Percentiles rank a stretch among this genome's conserved stretches.
Conservation (phyloP, 2,888 invertebrate species). For the Noctuana brunneofusca region DNA sequence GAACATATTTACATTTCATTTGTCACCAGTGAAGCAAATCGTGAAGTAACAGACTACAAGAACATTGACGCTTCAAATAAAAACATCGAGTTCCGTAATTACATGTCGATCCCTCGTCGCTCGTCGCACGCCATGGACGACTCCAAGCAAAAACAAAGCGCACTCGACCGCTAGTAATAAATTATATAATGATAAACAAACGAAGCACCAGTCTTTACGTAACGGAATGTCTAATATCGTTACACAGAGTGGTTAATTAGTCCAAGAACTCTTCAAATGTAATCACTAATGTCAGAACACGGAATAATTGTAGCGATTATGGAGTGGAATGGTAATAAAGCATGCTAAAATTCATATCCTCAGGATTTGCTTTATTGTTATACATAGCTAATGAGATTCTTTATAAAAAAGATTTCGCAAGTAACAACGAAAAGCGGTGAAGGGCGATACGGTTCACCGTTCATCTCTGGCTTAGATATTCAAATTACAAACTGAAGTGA, state of each 20-base stretch:
- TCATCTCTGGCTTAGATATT: slow-evolving; percentile 12
- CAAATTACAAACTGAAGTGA: slow-evolving; percentile 15
- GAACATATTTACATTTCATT: neutral
- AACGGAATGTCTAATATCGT: slow-evolving; percentile 49
- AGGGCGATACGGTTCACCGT: slow-evolving; percentile 32
- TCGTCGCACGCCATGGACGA: slow-evolving; percentile 17
- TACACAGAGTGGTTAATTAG: slow-evolving; percentile 60
- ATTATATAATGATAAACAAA: slow-evolving; percentile 48
- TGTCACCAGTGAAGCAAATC: neutral
- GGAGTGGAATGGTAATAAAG: slow-evolving; percentile 25
- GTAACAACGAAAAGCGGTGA: slow-evolving; percentile 30
- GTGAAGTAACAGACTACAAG: neutral
- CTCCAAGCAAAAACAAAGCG: slow-evolving; percentile 30
- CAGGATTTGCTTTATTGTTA: slow-evolving; percentile 31
- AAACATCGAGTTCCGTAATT: slow-evolving; percentile 24
- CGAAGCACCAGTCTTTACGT: slow-evolving; percentile 43
- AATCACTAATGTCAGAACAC: slow-evolving; percentile 30
- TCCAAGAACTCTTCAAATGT: slow-evolving; percentile 45
- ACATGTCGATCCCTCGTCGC: slow-evolving; percentile 23
- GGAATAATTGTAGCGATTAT: slow-evolving; percentile 34
- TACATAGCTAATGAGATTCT: slow-evolving; percentile 33
- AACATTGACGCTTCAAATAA: slow-evolving; percentile 1
- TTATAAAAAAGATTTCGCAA: slow-evolving; percentile 31
- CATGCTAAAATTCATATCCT: slow-evolving; percentile 29
- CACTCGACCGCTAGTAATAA: slow-evolving; percentile 36